A percentile compares a stretch with the other conserved stretches of the same genome.
These are phyloP conservation scores for Zhuqinia jingwanae DNA, from an alignment of 2,888 invertebrate species.

Conservation along the genomic window DNA sequence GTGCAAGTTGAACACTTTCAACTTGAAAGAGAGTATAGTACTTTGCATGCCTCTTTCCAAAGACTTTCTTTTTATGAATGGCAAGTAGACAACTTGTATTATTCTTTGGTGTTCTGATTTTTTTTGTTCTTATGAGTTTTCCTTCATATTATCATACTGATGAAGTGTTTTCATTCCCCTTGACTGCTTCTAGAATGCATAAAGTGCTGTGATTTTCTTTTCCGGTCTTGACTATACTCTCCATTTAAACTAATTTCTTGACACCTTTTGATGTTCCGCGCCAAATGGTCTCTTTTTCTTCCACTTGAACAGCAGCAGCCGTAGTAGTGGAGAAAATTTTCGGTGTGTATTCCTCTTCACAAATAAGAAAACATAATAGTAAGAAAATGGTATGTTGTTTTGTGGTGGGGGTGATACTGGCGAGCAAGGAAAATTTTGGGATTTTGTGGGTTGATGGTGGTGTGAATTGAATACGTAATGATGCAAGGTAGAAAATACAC, in stretches of 20 bases:
- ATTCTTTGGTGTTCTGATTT: too few relatives aligned
- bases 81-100: too few relatives aligned
- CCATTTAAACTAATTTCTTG: conserved; percentile 52
- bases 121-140: too few relatives aligned
- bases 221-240: neutral
- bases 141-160: too few relatives aligned
- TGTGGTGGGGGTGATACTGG: too few relatives aligned
- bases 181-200: conserved; percentile 1
- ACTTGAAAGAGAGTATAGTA: too few relatives aligned
- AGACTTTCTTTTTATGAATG: too few relatives aligned
- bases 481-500: neutral
- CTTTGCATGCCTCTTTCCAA: too few relatives aligned
- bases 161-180: conserved; percentile 14
- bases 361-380: too few relatives aligned
- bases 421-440: neutral
- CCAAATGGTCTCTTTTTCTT: too few relatives aligned
- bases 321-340: neutral
- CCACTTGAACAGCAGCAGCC: neutral
- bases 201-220: neutral
- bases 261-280: conserved; percentile 38
- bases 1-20: too few relatives aligned
- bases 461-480: conserved; percentile 15
- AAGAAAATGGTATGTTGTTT: too few relatives aligned
- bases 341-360: neutral
- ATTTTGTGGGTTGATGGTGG: neutral